Conservation (phyloP, 2,797 vertebrate species). For the Loris lydekkerianus region DNA sequence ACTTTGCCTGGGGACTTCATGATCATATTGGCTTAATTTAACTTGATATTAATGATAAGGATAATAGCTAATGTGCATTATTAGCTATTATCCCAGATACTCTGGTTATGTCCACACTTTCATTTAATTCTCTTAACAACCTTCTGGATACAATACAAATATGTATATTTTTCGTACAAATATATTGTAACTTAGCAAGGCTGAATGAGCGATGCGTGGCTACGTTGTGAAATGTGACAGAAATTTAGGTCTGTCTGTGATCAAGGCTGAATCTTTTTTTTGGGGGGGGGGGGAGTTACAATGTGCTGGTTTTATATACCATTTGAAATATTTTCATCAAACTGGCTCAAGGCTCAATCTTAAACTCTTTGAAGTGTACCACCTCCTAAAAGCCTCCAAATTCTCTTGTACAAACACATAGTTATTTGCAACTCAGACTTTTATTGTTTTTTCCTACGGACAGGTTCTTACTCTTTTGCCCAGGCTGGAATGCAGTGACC, state of each 20-base stretch:
- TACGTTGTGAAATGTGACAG: not conserved
- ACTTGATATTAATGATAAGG: not conserved
- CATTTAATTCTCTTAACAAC: conserved; percentile 21
- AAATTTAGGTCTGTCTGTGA: conserved; percentile 27
- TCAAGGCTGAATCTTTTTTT: not conserved
- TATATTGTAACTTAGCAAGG: not conserved
- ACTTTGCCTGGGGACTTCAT: conserved; percentile 6
- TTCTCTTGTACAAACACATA: not conserved
- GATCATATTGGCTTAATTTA: conserved; percentile 29
- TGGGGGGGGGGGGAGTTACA: no score
- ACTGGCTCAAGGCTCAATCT: not conserved
- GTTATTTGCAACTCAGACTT: not conserved
- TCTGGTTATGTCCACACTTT: not conserved
- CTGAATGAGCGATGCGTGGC: not conserved
- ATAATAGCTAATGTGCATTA: not conserved
- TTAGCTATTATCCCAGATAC: no score
- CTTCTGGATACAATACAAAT: not conserved
- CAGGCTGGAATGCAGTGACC: not conserved
- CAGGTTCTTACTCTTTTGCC: not conserved
- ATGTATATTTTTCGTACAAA: not conserved
- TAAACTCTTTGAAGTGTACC: not conserved
- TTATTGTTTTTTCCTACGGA: not conserved
- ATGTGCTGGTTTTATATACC: no score
- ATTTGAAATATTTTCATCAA: no score
- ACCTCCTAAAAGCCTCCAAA: not conserved